Evolutionary conservation across 2,888 invertebrate species (phyloP).

Genomic region (Seira musarum): DNA sequence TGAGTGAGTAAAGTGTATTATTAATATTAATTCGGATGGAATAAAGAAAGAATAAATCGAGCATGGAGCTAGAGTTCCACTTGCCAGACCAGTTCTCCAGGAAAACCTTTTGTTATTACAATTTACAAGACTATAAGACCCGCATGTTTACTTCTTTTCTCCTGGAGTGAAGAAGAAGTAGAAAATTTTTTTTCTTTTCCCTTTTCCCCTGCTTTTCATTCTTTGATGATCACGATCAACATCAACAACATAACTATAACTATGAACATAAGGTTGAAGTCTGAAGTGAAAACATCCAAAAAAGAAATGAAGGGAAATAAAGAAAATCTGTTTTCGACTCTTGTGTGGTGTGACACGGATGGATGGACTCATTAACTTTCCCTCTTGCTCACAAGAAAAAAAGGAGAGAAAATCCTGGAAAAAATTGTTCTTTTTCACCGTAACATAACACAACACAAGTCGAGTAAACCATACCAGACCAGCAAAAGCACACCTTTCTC

Average conservation of each 20-base stretch:
- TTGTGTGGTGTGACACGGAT: constrained; percentile 52
- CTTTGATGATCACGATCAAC: neutral
- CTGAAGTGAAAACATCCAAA: constrained; percentile 6
- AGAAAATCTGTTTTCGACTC: constrained; percentile 39
- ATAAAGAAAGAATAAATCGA: neutral
- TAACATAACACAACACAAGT: too few species aligned
- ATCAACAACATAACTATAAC: too few species aligned
- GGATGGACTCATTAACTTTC: constrained; percentile 55
- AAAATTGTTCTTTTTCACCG: neutral
- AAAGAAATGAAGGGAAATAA: constrained; percentile 21
- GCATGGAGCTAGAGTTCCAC: neutral
- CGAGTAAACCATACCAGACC: neutral
- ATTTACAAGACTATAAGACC: neutral
- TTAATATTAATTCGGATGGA: constrained; percentile 47
- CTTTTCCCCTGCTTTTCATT: neutral
- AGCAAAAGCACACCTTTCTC: neutral
- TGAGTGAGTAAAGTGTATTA: constrained; percentile 40
- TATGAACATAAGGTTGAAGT: neutral
- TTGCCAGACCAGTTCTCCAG: too few species aligned
- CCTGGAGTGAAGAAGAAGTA: neutral
- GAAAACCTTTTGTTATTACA: neutral
- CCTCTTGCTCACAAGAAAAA: neutral
- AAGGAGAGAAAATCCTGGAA: too few species aligned
- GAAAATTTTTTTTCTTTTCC: too few species aligned
- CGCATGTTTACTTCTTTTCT: neutral